A percentile compares a stretch with the other conserved stretches of the same genome.
Evolutionary conservation across 2,888 invertebrate species (phyloP).

Genomic region (Psylliodes chrysocephalus): DNA sequence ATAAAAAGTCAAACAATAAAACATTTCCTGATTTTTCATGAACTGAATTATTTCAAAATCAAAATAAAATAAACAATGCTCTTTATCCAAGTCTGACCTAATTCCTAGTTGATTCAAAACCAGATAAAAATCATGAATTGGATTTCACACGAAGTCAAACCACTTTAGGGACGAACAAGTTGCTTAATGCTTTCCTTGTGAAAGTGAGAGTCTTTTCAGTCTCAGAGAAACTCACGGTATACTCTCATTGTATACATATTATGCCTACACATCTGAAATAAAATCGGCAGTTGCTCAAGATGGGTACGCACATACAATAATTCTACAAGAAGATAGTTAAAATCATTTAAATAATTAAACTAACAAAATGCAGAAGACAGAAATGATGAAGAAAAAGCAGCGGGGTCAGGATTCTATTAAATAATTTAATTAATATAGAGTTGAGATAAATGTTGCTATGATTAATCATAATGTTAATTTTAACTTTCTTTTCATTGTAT

Average conservation of each 20-base stretch:
- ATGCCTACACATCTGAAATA: not conserved
- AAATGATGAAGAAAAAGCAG: no score
- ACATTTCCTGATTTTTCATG: not conserved
- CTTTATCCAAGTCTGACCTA: constrained; percentile 5
- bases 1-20: not conserved
- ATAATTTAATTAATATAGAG: no score
- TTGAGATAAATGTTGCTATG: no score
- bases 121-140: not conserved
- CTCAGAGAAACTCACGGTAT: constrained; percentile 16
- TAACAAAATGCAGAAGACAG: no score
- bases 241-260: not conserved
- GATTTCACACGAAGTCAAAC: constrained; percentile 13
- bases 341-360: no score
- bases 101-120: not conserved
- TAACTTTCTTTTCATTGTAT: no score
- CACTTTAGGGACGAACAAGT: constrained; percentile 10
- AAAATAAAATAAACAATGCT: not conserved
- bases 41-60: not conserved
- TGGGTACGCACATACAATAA: no score
- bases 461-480: no score
- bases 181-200: constrained; percentile 48
- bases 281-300: not conserved
- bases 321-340: no score
- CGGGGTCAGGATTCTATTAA: no score
- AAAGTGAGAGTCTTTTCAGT: constrained; percentile 51